Percentiles rank a stretch among this genome's conserved stretches.
Conservation (phyloP, 2,797 vertebrate genomes). For the Artibeus jamaicensis region DNA sequence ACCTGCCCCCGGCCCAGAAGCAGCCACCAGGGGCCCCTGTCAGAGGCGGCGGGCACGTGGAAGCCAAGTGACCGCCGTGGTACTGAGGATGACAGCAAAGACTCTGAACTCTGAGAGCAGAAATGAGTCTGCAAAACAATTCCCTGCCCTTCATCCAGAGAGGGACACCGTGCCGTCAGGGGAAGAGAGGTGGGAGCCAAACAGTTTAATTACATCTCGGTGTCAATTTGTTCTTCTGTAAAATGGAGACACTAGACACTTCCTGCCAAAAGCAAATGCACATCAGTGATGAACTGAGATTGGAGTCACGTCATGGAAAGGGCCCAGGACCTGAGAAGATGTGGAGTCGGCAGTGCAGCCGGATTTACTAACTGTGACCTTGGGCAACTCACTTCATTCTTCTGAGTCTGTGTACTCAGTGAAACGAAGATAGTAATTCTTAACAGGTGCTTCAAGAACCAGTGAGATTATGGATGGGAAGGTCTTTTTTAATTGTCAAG, state of each 20-base stretch:
- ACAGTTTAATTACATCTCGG: background rate
- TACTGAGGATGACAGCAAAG: background rate
- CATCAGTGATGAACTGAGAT: background rate
- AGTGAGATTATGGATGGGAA: background rate
- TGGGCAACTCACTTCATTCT: background rate
- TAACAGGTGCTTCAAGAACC: background rate
- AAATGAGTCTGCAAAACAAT: background rate
- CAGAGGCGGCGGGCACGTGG: rapidly evolving
- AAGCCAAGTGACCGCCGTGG: background rate
- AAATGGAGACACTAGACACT: background rate
- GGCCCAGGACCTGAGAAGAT: background rate
- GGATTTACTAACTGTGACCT: background rate
- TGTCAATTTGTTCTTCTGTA: background rate
- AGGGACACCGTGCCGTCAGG: background rate
- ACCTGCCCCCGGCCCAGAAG: background rate
- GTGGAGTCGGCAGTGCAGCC: rapidly evolving
- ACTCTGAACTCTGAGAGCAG: background rate
- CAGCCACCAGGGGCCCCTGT: background rate
- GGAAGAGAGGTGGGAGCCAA: background rate
- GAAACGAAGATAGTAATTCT: background rate
- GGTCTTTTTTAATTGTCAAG: background rate
- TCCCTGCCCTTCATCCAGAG: background rate
- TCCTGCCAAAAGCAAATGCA: background rate
- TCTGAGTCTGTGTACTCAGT: background rate
- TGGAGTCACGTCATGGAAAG: background rate